Percentiles rank a stretch among this genome's conserved stretches.
Conservation (phyloP, 2,888 invertebrate genomes). For the Orgyia antiqua region DNA sequence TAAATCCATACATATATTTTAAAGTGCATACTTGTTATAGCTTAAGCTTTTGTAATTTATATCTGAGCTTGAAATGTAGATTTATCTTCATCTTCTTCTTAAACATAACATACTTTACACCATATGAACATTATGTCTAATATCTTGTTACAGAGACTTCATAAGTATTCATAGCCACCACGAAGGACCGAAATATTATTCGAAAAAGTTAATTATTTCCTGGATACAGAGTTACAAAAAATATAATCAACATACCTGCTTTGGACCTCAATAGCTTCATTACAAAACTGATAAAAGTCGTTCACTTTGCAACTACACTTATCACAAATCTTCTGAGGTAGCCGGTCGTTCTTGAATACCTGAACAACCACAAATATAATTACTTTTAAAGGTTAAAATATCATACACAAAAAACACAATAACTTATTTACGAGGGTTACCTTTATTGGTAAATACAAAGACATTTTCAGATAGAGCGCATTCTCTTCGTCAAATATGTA, state of each 20-base stretch:
- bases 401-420: conserved; percentile 17
- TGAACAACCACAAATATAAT: conserved; percentile 40
- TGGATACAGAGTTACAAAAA: too few species aligned
- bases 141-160: too few species aligned
- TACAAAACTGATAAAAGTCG: conserved; percentile 84
- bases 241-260: conserved; percentile 69
- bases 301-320: conserved; percentile 84
- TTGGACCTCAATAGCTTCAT: conserved; percentile 82
- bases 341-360: conserved; percentile 81
- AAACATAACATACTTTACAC: too few species aligned
- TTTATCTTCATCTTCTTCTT: too few species aligned
- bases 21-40: too few species aligned
- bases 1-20: too few species aligned
- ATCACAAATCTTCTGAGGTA: conserved; percentile 85
- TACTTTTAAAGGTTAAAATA: conserved; percentile 29
- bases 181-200: too few species aligned
- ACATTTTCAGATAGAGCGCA: conserved; percentile 83
- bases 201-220: too few species aligned
- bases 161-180: too few species aligned
- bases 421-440: conserved; percentile 50
- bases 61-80: too few species aligned
- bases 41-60: too few species aligned
- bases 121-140: too few species aligned
- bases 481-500: conserved; percentile 84
- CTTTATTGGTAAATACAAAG: conserved; percentile 85